Conservation (phyloP, 2,888 invertebrate genomes). For the Chalcis sispes region DNA sequence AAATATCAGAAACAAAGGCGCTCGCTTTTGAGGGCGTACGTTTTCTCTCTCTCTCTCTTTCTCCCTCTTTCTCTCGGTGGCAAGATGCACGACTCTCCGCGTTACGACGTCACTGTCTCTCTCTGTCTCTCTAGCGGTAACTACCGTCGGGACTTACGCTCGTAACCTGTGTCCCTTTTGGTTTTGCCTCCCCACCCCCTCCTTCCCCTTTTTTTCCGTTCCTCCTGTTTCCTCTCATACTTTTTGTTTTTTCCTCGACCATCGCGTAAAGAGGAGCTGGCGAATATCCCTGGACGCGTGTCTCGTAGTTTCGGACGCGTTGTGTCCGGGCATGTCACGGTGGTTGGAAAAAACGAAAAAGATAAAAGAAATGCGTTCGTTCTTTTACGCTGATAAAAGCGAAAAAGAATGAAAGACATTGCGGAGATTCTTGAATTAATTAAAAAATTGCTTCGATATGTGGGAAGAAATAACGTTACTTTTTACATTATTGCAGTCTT, state of each 20-base stretch:
- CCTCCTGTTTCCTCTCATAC: background rate
- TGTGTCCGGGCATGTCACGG: too few relatives aligned
- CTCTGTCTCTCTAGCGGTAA: conserved; percentile 1
- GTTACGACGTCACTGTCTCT: conserved; percentile 9
- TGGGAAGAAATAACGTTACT: too few relatives aligned
- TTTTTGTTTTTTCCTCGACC: background rate
- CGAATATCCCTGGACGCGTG: background rate
- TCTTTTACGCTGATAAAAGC: background rate
- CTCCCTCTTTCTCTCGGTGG: background rate
- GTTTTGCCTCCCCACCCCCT: background rate
- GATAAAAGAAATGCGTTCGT: background rate
- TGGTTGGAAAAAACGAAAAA: background rate
- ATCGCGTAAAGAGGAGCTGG: background rate
- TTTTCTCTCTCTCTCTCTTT: conserved; percentile 10
- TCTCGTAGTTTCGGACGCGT: too few relatives aligned
- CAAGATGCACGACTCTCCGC: background rate
- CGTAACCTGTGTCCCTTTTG: background rate
- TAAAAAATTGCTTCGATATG: conserved; percentile 1
- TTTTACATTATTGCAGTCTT: too few relatives aligned
- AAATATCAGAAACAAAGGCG: conserved; percentile 77
- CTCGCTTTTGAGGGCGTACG: conserved; percentile 72
- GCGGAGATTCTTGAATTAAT: background rate
- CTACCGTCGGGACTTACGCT: background rate
- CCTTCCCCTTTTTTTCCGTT: background rate
- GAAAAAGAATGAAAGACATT: background rate